Conservation (phyloP, 1,140 invertebrate genomes). For the Ruditapes philippinarum region DNA sequence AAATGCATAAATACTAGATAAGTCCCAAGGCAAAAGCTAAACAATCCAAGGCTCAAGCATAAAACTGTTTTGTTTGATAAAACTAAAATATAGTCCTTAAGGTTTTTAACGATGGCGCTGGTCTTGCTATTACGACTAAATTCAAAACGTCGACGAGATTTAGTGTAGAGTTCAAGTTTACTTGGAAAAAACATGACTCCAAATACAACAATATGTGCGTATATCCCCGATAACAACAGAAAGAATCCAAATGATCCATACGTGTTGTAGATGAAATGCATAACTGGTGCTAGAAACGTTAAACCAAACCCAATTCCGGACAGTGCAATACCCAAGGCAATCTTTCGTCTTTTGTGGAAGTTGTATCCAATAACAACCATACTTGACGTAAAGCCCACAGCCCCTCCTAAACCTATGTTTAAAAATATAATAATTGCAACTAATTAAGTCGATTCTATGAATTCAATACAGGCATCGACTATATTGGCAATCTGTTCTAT, state of each 20-base stretch:
- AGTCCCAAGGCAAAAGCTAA: conserved; percentile 34
- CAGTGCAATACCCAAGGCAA: conserved; percentile 39
- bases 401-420: conserved; percentile 38
- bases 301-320: conserved; percentile 44
- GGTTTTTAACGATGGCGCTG: neutral
- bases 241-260: conserved; percentile 51
- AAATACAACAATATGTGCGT: conserved; percentile 28
- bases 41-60: conserved; percentile 27
- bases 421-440: too few relatives aligned
- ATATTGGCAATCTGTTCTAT: too few relatives aligned
- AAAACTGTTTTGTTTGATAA: conserved; percentile 11
- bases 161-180: conserved; percentile 31
- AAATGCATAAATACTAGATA: conserved; percentile 52
- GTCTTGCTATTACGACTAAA: too few relatives aligned
- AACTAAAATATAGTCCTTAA: neutral
- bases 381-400: conserved; percentile 30
- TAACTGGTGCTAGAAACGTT: neutral
- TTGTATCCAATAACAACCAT: conserved; percentile 51
- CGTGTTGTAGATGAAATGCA: neutral
- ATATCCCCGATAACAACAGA: conserved; percentile 28
- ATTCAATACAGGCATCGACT: too few relatives aligned
- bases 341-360: conserved; percentile 28
- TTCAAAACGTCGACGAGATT: neutral
- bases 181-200: conserved; percentile 32
- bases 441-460: too few relatives aligned